Evolutionary conservation across 2,113 vertebrate genomes (phyloP).

Genomic region (Rhipidura dahli): DNA sequence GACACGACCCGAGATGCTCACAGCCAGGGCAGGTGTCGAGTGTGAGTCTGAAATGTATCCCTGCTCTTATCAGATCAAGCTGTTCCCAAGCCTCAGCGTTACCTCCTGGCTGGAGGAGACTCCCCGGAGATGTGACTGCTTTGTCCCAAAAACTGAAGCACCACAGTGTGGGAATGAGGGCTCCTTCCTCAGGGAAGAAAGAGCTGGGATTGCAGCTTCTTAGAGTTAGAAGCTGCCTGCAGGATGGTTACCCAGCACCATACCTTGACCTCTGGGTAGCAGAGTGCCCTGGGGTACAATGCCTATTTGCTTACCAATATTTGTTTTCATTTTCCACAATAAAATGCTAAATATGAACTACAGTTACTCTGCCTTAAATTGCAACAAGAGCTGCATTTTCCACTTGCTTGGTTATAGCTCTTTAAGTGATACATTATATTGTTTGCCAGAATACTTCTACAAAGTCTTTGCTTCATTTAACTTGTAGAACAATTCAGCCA

Average conservation of each 20-base stretch:
- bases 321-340: slow-evolving; percentile 35
- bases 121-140: not conserved
- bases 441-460: slow-evolving; percentile 60
- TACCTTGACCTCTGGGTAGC: not conserved
- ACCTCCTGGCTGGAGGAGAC: not conserved
- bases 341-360: slow-evolving; percentile 26
- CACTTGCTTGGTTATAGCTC: slow-evolving; percentile 66
- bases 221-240: not conserved
- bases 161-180: fast-evolving
- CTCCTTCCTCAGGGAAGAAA: not conserved
- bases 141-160: not conserved
- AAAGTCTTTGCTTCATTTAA: slow-evolving; percentile 53
- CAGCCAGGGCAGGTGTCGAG: not conserved
- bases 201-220: not conserved
- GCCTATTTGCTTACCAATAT: not conserved
- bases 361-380: not conserved
- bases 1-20: not conserved
- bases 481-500: slow-evolving; percentile 45
- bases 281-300: not conserved
- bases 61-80: not conserved
- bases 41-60: fast-evolving
- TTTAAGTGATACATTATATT: slow-evolving; percentile 69
- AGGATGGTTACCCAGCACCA: not conserved
- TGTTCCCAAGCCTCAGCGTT: not conserved
- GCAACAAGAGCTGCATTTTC: slow-evolving; percentile 61